Base-by-base conservation (phyloP, 2,113 vertebrate species). In the Geococcyx californianus region DNA sequence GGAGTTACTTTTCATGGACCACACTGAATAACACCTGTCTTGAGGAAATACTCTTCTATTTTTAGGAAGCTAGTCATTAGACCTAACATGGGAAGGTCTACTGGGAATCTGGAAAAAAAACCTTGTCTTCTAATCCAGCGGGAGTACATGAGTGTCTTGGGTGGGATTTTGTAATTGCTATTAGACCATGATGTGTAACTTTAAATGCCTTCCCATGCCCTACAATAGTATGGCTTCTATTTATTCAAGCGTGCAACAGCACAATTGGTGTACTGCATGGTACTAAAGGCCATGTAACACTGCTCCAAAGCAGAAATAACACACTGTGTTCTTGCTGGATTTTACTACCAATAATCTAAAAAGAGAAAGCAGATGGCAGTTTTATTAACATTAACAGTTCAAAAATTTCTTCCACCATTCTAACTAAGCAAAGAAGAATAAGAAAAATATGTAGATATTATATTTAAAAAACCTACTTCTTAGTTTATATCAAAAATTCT, bases 111-210 rank as follows among this genome's bases (percentile, higher is more conserved):
- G 29, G 5, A 34, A 66, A 77, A 66, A 80, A 33, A 82, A 28
- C 16, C 16, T 70, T 18, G 5, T 31, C 24, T 62, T 25, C 10
- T 1, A 51, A 52, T 45, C 54, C 23, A 55, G 16, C 23, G 78
- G 55, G 26, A 70, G 33, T 51, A 42, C 25, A 8, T 55, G 31
- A 80, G n/a, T 49, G 17, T 31, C 42, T 29, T 59, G 15, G 4
- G 25, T 44, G 40, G 67, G 38, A 49, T 60, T 73, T 69, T 75
- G 16, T 68, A 34, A 20, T 15, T 85, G 17, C 13, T 79, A 4
- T 13, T 64, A 76, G 5, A 83, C 9, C 31, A 33, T 15, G 24
- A n/a, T 11, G 52, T 0, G 0, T 47, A 34, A 44, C 21, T 9
- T 21, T 31, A 64, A 68, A 76, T 73, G 19, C 16, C 83, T 85